Evolutionary conservation across 1,140 invertebrate genomes (phyloP), one percentile per base, ranked within the genome.

Genomic region (Caenorhabditis brenneri): DNA sequence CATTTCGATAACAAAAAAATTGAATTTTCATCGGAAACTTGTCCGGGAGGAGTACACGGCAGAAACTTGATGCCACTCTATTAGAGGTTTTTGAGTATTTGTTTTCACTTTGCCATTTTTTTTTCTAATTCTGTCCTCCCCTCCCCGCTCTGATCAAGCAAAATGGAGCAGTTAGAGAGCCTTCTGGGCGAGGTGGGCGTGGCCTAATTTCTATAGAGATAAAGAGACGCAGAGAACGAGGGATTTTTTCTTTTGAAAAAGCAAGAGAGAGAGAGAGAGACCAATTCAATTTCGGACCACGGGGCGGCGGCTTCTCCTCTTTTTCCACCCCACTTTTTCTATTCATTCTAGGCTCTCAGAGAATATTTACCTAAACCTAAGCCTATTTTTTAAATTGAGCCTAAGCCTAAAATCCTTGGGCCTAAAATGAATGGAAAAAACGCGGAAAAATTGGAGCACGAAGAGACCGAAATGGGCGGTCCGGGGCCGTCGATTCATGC

Each of bases 281-380:
- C 36, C 65, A 74, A 74, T 74, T 74, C 65, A 74, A 74, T 74
- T 74, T 74, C n/a, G 65, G 36, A 74, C 7, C 53, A n/a, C n/a
- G n/a, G n/a, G n/a, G n/a, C 53, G n/a, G 3, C 49, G 4, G 33
- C 58, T 36, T 15, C 33, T 24, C 15, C 15, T 2, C 58, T 36
- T 15, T 15, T 3, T 36, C 22, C 22, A 33, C 58, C 58, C 22
- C n/a, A 12, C n/a, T 19, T 10, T 12, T 29, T 53, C 51, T n/a
- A 58, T 29, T 58, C 16, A 12, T 58, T 58, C 24, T 22, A 58
- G 55, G 12, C 10, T 29, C 10, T 12, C 9, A 31, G 7, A n/a
- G n/a, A 42, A 42, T 42, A 42, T 42, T 42, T 42, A 42, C 39
- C 39, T 42, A n/a, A n/a, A n/a, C n/a, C n/a, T n/a, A n/a, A n/a